Evolutionary conservation across 1,140 invertebrate genomes (phyloP), one percentile per base, ranked within the genome.

Genomic region (Sarcophaga peregrina): DNA sequence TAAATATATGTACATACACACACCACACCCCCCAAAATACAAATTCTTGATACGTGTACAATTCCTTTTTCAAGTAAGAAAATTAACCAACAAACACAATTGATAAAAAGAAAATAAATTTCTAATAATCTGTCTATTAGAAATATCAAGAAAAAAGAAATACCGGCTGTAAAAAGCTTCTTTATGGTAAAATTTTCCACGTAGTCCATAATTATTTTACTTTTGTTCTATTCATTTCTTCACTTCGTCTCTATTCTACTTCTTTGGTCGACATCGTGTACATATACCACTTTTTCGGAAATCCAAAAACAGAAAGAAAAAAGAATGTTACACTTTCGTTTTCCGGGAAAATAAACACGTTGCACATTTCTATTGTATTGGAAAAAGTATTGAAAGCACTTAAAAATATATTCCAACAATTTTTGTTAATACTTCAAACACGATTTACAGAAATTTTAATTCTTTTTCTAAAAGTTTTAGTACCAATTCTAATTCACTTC

Each of bases 41-140:
- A 50, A 78, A 52, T 52, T 52, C 15, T 78, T 78, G 50, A 78
- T 78, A 78, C 75, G 75, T 78, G 75, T 78, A 47, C 75, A 78
- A 50, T 17, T 68, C 11, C 54, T 62, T 15, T n/a, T 11, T 62
- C 6, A 62, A 62, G 3, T 68, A 20, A 10, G 54, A 58, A 58
- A 7, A 25, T 20, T 9, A 25, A 25, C 62, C 62, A 20, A 20
- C 62, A 68, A 58, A 58, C 15, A n/a, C n/a, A n/a, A 58, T 58
- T 58, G n/a, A 68, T 17, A 68, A 68, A 68, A 20, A 20, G 8
- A 5, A n/a, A 68, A 0, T 68, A 62, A 7, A 15, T 1, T 58
- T 58, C 8, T 20, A 68, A 5, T 20, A 2, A 17, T 25, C 20
- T 68, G 6, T 68, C 58, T 68, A 68, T 8, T 37, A 37, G 25